Conservation (phyloP, 2,113 vertebrate genomes). For the Zapus hudsonius region DNA sequence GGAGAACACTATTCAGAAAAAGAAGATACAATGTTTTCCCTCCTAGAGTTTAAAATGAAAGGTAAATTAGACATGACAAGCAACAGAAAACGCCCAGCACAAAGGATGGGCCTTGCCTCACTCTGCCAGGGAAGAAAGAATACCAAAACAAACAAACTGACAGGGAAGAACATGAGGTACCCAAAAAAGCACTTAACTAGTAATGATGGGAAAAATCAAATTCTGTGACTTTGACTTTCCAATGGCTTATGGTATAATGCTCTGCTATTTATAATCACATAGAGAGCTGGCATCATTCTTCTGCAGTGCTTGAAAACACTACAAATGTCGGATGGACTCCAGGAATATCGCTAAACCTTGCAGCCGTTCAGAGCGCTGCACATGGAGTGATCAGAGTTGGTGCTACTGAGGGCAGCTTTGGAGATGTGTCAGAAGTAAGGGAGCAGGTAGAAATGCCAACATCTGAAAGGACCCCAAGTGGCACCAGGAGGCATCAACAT, state of each 20-base stretch:
- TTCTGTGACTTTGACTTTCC: neutral
- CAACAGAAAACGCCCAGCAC: neutral
- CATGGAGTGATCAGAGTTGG: neutral
- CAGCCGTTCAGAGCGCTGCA: neutral
- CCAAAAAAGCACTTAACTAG: neutral
- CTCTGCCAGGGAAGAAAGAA: neutral
- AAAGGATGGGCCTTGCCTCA: neutral
- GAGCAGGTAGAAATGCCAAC: neutral
- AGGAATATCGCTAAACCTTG: neutral
- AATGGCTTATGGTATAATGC: neutral
- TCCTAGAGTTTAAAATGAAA: conserved; percentile 52
- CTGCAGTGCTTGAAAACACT: neutral
- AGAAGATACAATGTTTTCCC: conserved; percentile 29
- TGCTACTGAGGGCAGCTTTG: neutral
- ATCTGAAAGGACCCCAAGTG: neutral
- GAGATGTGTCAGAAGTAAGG: neutral
- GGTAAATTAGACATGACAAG: neutral
- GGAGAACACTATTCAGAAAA: conserved; percentile 38
- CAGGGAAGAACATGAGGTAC: neutral
- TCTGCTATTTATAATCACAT: neutral
- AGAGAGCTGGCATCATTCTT: neutral
- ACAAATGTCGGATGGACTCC: neutral
- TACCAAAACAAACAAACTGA: neutral
- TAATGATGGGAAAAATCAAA: neutral
- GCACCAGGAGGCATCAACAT: neutral